Evolutionary conservation across 2,797 vertebrate species (phyloP), one percentile per base, ranked within the genome.

Genomic region (Gorsachius magnificus): DNA sequence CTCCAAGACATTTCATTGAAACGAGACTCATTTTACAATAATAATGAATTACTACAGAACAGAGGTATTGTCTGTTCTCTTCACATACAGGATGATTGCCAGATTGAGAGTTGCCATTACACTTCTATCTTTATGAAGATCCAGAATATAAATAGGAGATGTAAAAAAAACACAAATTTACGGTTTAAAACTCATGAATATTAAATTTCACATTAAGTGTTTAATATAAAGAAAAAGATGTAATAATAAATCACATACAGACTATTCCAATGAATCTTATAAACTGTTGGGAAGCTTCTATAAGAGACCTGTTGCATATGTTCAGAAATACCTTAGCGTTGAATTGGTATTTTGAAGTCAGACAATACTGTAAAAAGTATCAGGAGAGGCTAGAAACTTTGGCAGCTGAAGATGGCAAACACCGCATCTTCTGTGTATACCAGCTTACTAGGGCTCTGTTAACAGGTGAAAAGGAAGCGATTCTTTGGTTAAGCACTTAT

Each of bases 361-460:
- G 68, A 46, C 16, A 72, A 63, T 8, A 22, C 4, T 58, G 43
- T 35, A 87, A 87, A 61, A 68, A 11, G 13, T 58, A 61, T 29
- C 28, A 61, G 19, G 28, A 58, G 79, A 87, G 51, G 26, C 35
- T 41, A 54, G 4, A 81, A 81, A 35, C 46, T 51, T 69, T 1
- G 5, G 46, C 2, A 65, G 60, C 16, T 0, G 0, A 56, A 35
- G 56, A 81, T 2, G 9, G 36, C 2, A 26, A 74, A 35, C 15
- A 53, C 8, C 13, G 12, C 5, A 7, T 86, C 57, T 71, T 22
- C 88, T 58, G 16, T 26, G 22, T 7, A 20, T 29, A 33, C 5
- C n/a, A 31, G 10, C 11, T 75, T 50, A 81, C 35, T 54, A 18
- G 21, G 21, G 46, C 56, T 61, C 31, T n/a, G 36, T 50, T 51